Evolutionary conservation across 2,113 vertebrate genomes (phyloP).

Genomic region (Candoia aspera): DNA sequence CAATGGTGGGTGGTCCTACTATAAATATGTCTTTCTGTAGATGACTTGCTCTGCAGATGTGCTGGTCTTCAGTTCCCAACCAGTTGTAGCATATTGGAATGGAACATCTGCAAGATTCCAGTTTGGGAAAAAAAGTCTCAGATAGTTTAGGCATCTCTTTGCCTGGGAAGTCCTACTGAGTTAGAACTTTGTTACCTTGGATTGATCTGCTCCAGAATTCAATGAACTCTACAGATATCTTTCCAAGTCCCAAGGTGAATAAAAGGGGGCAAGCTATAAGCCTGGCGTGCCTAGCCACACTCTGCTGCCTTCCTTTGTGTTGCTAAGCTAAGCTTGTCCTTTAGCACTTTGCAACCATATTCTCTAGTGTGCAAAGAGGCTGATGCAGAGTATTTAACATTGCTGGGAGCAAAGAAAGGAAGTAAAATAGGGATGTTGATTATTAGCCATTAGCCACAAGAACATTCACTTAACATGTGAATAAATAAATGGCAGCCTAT

Average conservation of each 20-base stretch:
- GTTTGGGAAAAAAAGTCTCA: neutral
- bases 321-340: constrained; percentile 66
- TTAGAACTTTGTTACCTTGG: neutral
- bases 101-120: neutral
- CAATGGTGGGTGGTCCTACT: neutral
- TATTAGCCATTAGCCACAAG: constrained; percentile 89
- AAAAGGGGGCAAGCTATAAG: constrained; percentile 45
- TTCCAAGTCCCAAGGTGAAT: neutral
- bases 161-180: neutral
- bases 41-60: neutral
- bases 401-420: constrained; percentile 80
- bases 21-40: neutral
- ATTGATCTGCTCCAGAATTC: neutral
- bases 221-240: neutral
- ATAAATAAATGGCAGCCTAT: constrained; percentile 81
- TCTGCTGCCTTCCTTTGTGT: constrained; percentile 20
- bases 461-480: constrained; percentile 85
- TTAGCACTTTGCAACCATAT: constrained; percentile 72
- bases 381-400: constrained; percentile 79
- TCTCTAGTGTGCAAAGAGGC: constrained; percentile 69
- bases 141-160: neutral
- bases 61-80: no score
- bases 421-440: constrained; percentile 84
- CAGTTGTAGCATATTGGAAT: no score
- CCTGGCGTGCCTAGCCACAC: neutral